Conservation (phyloP, 2,797 vertebrate genomes). For the Lemur catta region DNA sequence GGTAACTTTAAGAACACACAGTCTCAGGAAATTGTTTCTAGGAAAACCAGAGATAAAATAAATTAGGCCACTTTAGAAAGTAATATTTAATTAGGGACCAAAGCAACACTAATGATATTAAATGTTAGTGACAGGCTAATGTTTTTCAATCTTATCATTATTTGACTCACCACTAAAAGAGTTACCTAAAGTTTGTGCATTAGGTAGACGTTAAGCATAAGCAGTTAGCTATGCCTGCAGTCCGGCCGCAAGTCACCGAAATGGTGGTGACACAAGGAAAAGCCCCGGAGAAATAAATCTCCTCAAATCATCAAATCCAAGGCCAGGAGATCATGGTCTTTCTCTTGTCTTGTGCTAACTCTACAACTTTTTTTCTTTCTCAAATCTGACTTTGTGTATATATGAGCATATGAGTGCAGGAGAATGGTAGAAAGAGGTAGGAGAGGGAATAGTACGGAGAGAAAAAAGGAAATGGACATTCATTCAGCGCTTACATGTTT, state of each 20-base stretch:
- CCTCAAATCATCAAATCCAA: not conserved
- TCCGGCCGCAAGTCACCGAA: not conserved
- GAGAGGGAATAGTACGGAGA: not conserved
- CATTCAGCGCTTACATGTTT: not conserved
- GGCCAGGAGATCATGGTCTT: not conserved
- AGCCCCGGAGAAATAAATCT: not conserved
- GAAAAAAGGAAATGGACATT: not conserved
- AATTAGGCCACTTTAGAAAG: slow-evolving; percentile 24
- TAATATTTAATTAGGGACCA: not conserved
- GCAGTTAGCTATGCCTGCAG: not conserved
- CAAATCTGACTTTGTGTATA: not conserved
- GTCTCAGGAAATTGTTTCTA: slow-evolving; percentile 97
- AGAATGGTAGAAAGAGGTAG: not conserved
- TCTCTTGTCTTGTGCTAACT: not conserved
- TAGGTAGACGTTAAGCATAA: not conserved
- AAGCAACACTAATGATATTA: not conserved
- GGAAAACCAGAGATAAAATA: slow-evolving; percentile 31
- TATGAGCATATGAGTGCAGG: not conserved
- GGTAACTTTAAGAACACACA: slow-evolving; percentile 98
- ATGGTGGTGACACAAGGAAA: not conserved
- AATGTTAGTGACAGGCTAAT: not conserved
- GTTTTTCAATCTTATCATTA: not conserved
- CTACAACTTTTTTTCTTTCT: not conserved
- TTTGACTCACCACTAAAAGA: not conserved
- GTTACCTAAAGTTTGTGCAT: not conserved